phyloP scores from a whole-genome alignment of 1,140 invertebrate species.

The Aphelenchoides avenae region DNA sequence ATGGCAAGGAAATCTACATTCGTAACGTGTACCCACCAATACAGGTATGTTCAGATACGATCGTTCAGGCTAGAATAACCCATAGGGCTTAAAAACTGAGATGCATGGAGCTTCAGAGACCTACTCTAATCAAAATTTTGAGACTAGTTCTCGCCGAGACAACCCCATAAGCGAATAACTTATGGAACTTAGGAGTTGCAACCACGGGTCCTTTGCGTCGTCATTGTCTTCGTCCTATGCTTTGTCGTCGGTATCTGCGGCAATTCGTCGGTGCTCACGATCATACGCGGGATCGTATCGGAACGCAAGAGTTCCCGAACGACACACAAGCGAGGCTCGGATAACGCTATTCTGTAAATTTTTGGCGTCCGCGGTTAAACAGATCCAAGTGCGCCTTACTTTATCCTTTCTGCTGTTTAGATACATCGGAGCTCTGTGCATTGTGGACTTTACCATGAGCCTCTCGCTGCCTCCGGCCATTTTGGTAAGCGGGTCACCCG shows the following conservation, averaged over 20 bases:
- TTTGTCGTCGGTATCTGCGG: slow-evolving; percentile 58
- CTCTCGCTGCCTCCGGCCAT: slow-evolving; percentile 56
- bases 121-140: slow-evolving; percentile 5
- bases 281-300: slow-evolving; percentile 50
- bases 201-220: slow-evolving; percentile 51
- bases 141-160: slow-evolving; percentile 1
- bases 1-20: slow-evolving; percentile 37
- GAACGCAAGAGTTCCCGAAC: slow-evolving; percentile 33
- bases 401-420: slow-evolving; percentile 5
- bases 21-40: slow-evolving; percentile 55
- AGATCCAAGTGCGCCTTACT: background rate
- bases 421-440: slow-evolving; percentile 54
- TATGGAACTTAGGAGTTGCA: slow-evolving; percentile 50
- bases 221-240: slow-evolving; percentile 56
- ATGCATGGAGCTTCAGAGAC: slow-evolving; percentile 2
- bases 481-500: slow-evolving; percentile 44
- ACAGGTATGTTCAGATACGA: slow-evolving; percentile 37
- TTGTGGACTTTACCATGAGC: slow-evolving; percentile 56
- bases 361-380: no score
- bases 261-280: slow-evolving; percentile 54
- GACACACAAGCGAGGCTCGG: slow-evolving; percentile 22
- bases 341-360: slow-evolving; percentile 50
- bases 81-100: slow-evolving; percentile 1
- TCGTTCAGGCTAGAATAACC: no score
- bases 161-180: slow-evolving; percentile 3